Evolutionary conservation across 53 echinoderm and acorn worm species (phyloP).

Genomic region (Astropecten irregularis): DNA sequence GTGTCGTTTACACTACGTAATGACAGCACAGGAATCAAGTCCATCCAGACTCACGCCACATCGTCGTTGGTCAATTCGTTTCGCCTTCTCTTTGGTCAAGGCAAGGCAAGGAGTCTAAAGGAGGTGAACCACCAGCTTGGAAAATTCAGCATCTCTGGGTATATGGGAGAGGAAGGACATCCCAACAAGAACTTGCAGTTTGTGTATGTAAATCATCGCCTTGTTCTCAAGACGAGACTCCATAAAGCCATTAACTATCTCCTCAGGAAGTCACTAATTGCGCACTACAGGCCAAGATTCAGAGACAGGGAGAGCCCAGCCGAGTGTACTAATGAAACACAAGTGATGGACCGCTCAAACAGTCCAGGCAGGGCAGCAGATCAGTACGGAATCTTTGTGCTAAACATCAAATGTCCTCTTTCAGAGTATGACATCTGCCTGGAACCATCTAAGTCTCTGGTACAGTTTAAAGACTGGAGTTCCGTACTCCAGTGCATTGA

Average conservation of each 20-base stretch:
- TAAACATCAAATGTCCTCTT: constrained; percentile 78
- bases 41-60: constrained; percentile 81
- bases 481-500: constrained; percentile 67
- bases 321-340: neutral
- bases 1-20: constrained; percentile 90
- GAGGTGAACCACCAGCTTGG: constrained; percentile 53
- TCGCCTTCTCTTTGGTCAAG: constrained; percentile 79
- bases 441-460: constrained; percentile 81
- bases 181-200: constrained; percentile 87
- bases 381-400: constrained; percentile 76
- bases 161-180: constrained; percentile 76
- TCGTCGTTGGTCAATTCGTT: constrained; percentile 68
- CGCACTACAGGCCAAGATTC: constrained; percentile 25
- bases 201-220: constrained; percentile 80
- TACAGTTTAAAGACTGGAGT: constrained; percentile 94
- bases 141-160: constrained; percentile 64
- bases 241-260: constrained; percentile 79
- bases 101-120: constrained; percentile 58
- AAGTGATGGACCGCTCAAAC: constrained; percentile 2
- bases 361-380: constrained; percentile 68
- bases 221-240: constrained; percentile 78
- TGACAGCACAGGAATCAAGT: constrained; percentile 74
- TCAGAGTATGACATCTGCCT: constrained; percentile 84
- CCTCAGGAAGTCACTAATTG: constrained; percentile 73
- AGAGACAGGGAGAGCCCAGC: neutral